A percentile compares a stretch with the other conserved stretches of the same genome.
Evolutionary conservation across 53 echinoderm and acorn worm genomes (phyloP).

Genomic region (Holothuria scabra): DNA sequence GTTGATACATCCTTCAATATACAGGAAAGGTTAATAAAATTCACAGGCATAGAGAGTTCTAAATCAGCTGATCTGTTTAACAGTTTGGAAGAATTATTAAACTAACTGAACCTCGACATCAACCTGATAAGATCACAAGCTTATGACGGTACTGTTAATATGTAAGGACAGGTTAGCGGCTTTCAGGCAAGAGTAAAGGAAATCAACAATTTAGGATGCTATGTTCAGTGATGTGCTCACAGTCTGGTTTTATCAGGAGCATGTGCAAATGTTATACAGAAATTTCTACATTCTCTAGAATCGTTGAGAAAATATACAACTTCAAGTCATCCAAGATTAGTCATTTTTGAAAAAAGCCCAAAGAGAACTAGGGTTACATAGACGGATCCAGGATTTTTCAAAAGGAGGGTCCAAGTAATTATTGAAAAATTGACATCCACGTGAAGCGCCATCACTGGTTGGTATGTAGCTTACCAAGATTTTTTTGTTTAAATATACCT

Average conservation of each 20-base stretch:
- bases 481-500: too few species aligned
- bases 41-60: too few species aligned
- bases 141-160: slow-evolving; percentile 38
- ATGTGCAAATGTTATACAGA: neutral
- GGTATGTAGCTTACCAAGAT: too few species aligned
- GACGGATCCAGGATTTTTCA: neutral
- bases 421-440: too few species aligned
- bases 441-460: too few species aligned
- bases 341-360: neutral
- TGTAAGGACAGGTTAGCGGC: slow-evolving; percentile 30
- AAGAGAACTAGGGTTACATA: neutral
- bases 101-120: slow-evolving; percentile 1
- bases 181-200: neutral
- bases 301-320: slow-evolving; percentile 41
- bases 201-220: neutral
- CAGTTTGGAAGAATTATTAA: slow-evolving; percentile 12
- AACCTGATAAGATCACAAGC: slow-evolving; percentile 35
- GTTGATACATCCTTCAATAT: slow-evolving; percentile 40
- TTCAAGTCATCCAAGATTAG: neutral
- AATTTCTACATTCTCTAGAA: slow-evolving; percentile 21
- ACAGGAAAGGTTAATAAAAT: slow-evolving; percentile 25
- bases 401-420: too few species aligned
- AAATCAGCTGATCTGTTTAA: slow-evolving; percentile 21
- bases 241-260: neutral
- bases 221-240: neutral